phyloP scores from a whole-genome alignment of 2,797 vertebrate species.

The Coluber constrictor region DNA sequence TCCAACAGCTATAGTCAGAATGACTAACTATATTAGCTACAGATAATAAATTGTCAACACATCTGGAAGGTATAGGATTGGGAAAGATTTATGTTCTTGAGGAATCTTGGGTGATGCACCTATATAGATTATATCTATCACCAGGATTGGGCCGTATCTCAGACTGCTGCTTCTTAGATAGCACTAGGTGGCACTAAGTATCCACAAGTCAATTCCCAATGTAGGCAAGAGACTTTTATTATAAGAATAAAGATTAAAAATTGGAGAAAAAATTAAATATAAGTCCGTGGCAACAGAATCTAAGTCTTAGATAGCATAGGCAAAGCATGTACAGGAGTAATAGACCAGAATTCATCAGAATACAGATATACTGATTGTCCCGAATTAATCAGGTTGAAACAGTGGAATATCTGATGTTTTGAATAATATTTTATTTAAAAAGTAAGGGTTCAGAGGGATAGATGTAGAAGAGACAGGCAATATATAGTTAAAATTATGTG shows the following conservation, averaged over 20 bases:
- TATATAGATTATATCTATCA: neutral
- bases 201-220: neutral
- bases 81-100: neutral
- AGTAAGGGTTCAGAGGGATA: neutral
- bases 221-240: neutral
- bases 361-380: neutral
- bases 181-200: constrained; percentile 23
- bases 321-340: neutral
- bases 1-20: neutral
- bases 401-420: neutral
- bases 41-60: neutral
- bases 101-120: neutral
- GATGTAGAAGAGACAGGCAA: too few relatives aligned
- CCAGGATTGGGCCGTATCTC: constrained; percentile 3
- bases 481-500: neutral
- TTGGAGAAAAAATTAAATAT: neutral
- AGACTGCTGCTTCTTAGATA: neutral
- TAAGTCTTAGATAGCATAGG: neutral
- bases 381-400: neutral
- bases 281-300: neutral
- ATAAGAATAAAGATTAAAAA: constrained; percentile 1
- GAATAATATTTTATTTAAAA: neutral
- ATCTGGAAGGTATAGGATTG: neutral
- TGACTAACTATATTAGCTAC: neutral
- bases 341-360: neutral